A percentile compares a stretch with the other conserved stretches of the same genome.
Conservation (phyloP, 2,797 vertebrate species). For the Enteromius treurensis region DNA sequence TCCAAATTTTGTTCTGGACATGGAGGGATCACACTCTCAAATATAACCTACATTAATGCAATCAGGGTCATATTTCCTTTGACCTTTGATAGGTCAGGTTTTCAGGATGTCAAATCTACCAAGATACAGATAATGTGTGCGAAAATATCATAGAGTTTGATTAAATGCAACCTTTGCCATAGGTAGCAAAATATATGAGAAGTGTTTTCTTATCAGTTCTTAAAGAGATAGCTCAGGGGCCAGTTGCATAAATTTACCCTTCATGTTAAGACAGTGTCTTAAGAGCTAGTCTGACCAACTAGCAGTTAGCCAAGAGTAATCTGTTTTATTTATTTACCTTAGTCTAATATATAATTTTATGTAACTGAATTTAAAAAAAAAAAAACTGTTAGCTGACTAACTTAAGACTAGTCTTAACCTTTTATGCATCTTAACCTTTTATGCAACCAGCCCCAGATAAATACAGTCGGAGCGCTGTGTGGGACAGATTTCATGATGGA, state of each 20-base stretch:
- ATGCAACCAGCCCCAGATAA: no score
- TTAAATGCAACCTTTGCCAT: neutral
- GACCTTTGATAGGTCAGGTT: neutral
- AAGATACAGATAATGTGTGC: neutral
- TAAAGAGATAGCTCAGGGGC: neutral
- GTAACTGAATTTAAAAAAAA: no score
- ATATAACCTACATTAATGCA: slow-evolving; percentile 16
- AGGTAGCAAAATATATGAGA: neutral
- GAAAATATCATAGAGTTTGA: neutral
- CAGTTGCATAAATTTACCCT: no score
- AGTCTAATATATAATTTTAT: no score
- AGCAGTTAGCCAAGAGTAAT: no score
- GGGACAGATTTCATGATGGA: neutral
- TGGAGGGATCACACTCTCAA: neutral
- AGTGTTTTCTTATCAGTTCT: neutral
- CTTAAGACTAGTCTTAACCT: no score
- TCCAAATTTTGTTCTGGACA: neutral
- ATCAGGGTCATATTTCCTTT: neutral
- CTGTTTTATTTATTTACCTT: no score
- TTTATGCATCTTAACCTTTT: no score
- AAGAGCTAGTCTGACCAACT: no score
- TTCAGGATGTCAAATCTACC: neutral
- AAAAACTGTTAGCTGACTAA: no score
- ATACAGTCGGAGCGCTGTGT: neutral
- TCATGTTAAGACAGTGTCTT: no score